Evolutionary conservation across 2,113 vertebrate genomes (phyloP).

Genomic region (Lepidothrix coronata): DNA sequence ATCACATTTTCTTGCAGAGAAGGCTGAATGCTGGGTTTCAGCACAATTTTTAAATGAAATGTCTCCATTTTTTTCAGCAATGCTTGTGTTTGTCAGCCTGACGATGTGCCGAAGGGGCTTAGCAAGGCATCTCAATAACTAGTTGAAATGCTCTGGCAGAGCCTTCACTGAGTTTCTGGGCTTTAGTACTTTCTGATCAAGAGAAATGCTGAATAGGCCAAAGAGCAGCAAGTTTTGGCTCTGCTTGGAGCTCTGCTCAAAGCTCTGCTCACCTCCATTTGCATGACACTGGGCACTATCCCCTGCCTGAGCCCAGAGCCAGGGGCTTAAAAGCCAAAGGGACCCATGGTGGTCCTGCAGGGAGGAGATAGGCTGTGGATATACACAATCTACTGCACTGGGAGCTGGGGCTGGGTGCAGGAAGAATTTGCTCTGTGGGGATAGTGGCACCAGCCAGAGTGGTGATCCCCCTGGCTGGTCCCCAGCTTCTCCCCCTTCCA

Average conservation of each 20-base stretch:
- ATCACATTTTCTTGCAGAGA: conserved; percentile 18
- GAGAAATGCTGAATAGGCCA: background rate
- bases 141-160: background rate
- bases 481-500: background rate
- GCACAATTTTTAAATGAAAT: conserved; percentile 33
- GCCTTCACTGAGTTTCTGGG: background rate
- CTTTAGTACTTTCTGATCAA: background rate
- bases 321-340: background rate
- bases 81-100: background rate
- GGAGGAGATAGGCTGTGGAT: background rate
- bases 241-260: background rate
- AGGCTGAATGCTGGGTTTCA: background rate
- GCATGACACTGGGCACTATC: background rate
- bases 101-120: background rate
- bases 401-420: background rate
- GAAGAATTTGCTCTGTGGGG: background rate
- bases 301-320: background rate
- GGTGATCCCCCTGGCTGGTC: background rate
- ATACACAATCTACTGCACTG: background rate
- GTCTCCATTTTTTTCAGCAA: background rate
- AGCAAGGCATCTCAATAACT: background rate
- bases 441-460: background rate
- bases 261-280: background rate
- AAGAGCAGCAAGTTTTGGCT: background rate
- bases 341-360: accelerated